Percentiles rank a stretch among this genome's conserved stretches.
Evolutionary conservation across 2,113 vertebrate genomes (phyloP).

Genomic region (Lonchura striata): DNA sequence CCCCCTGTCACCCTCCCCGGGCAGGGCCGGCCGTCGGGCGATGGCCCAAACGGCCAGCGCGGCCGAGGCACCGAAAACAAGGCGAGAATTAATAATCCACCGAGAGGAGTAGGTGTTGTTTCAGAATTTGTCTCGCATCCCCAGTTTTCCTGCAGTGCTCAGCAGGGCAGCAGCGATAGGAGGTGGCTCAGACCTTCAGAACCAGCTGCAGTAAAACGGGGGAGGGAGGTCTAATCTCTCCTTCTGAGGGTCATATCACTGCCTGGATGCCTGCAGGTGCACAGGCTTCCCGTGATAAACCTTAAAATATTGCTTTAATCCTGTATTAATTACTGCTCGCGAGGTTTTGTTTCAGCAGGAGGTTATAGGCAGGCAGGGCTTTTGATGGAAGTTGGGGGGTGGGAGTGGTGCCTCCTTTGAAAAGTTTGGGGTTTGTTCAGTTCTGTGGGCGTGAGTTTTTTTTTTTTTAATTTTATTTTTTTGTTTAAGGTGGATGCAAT

Average conservation of each 20-base stretch:
- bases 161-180: neutral
- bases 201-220: slow-evolving; percentile 43
- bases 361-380: neutral
- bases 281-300: neutral
- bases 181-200: slow-evolving; percentile 55
- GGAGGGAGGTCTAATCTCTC: slow-evolving; percentile 5
- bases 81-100: neutral
- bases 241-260: neutral
- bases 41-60: neutral
- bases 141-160: slow-evolving; percentile 27
- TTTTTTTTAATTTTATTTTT: neutral
- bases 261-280: neutral
- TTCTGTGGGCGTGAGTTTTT: neutral
- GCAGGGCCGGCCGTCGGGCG: neutral
- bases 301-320: neutral
- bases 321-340: neutral
- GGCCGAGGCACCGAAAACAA: neutral
- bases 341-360: slow-evolving; percentile 6
- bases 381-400: slow-evolving; percentile 28
- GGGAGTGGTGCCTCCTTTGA: slow-evolving; percentile 29
- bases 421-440: slow-evolving; percentile 38
- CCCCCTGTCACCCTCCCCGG: neutral
- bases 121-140: neutral
- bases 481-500: neutral
- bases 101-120: neutral